Base-by-base conservation (phyloP, 2,888 invertebrate species). In the Sarcophaga variegata region DNA sequence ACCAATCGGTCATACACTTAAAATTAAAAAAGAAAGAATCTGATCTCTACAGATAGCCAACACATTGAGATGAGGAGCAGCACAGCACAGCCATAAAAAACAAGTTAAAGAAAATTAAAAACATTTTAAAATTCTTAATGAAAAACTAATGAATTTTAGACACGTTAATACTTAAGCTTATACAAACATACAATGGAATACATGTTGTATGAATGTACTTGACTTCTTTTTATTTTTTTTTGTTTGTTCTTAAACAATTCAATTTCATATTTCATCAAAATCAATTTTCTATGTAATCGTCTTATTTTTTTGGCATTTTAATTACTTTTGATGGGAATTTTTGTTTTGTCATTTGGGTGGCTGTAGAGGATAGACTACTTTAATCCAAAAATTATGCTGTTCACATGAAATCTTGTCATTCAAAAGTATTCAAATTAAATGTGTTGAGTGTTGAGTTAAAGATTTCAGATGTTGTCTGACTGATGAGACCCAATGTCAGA, bases 281-380 rank as follows among this genome's bases (percentile, higher is more conserved):
- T 81, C 69, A 74, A 78, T 78, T 81, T 86, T 69, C 71, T 78
- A 64, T 69, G 17, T 14, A 63, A 62, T 20, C 49, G 20, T 3
- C 76, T 69, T 67, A 47, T 45, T n/a, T 80, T 79, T 79, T 84
- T 83, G 81, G 74, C 69, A 81, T 86, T 86, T 81, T 81, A 87
- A 87, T 83, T 84, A 81, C 78, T 78, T 75, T 74, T 70, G 60
- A 78, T 75, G 77, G 45, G 60, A 47, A n/a, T 3, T 12, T 54
- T 64, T 12, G 3, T 37, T 76, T 27, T 14, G 20, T 25, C 59
- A 74, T 54, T 25, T 66, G 54, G n/a, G n/a, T 25, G 49, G 54
- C 20, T 17, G 22, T n/a, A 54, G 25, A 14, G n/a, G 62, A 79
- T 75, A 62, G 60, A 74, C 49, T 67, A 60, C 72, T 67, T 72